phyloP scores from a whole-genome alignment of 37 sponge, comb jelly and placozoan species.

The Theonella swinhoei region DNA sequence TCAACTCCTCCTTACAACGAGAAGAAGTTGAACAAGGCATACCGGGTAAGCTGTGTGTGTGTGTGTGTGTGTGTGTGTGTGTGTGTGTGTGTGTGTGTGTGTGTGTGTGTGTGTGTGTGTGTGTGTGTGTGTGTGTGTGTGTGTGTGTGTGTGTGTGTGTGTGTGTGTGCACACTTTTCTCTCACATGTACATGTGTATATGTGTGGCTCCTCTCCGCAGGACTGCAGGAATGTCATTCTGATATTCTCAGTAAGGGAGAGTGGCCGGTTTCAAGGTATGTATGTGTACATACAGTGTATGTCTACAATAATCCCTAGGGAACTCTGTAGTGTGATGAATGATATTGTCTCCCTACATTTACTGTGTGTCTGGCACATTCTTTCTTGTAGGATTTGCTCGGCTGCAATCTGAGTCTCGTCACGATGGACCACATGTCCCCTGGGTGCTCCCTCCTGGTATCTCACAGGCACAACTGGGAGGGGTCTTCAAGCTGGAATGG shows the following conservation, averaged over 20 bases:
- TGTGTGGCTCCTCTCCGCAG: conserved; percentile 15
- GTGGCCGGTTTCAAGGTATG: conserved; percentile 95
- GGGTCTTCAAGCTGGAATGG: conserved; percentile 89
- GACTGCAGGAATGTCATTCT: conserved; percentile 91
- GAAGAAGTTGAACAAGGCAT: conserved; percentile 91
- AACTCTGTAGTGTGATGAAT: too few relatives aligned
- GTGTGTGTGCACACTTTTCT: not conserved
- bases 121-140: not conserved
- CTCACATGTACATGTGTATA: conserved; percentile 1
- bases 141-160: not conserved
- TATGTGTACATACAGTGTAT: not conserved
- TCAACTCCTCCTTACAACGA: conserved; percentile 93
- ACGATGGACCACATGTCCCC: conserved; percentile 53
- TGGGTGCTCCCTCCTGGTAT: conserved; percentile 87
- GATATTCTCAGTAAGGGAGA: conserved; percentile 94
- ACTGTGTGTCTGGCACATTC: too few relatives aligned
- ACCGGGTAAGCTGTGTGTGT: conserved; percentile 42
- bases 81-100: conserved; percentile 2
- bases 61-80: not conserved
- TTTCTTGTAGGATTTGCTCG: conserved; percentile 74
- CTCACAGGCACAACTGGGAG: conserved; percentile 70
- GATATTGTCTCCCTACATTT: not conserved
- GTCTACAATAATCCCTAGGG: too few relatives aligned
- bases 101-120: conserved; percentile 1
- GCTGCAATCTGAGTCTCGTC: conserved; percentile 77